Evolutionary conservation across 2,113 vertebrate genomes (phyloP).

Genomic region (Mugil cephalus): DNA sequence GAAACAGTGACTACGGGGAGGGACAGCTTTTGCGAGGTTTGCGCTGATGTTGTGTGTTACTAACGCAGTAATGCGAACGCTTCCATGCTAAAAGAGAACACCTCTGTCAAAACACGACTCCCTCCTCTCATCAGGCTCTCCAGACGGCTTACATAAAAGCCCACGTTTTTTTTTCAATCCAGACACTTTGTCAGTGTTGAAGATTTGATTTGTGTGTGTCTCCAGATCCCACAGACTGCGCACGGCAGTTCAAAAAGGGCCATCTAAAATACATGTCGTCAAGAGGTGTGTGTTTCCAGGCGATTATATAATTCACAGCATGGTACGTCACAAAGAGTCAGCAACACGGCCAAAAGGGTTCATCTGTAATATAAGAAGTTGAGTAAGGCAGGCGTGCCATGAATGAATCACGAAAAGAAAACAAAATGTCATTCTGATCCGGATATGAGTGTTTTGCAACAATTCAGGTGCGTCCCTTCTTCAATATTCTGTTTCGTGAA

Average conservation of each 20-base stretch:
- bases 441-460: not conserved
- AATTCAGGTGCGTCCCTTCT: not conserved
- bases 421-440: constrained; percentile 3
- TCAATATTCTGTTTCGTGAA: constrained; percentile 5
- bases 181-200: constrained; percentile 63
- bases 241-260: constrained; percentile 67
- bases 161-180: constrained; percentile 54
- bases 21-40: constrained; percentile 17
- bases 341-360: constrained; percentile 2
- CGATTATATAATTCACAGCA: constrained; percentile 55
- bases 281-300: constrained; percentile 43
- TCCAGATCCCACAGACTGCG: constrained; percentile 64
- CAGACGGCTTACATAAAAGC: constrained; percentile 56
- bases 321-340: constrained; percentile 24
- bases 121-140: constrained; percentile 41
- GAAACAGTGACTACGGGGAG: not conserved
- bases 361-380: constrained; percentile 2
- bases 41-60: constrained; percentile 2
- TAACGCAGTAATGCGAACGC: not conserved
- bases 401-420: constrained; percentile 8
- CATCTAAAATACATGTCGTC: constrained; percentile 64
- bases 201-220: constrained; percentile 64
- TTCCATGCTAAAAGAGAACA: constrained; percentile 34
- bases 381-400: not conserved
- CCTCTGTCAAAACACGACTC: constrained; percentile 49